Percentiles rank a stretch among this genome's conserved stretches.
These are phyloP conservation scores for Alentia gelatinosa DNA, from an alignment of 2,888 invertebrate genomes.

Conservation along the genomic window DNA sequence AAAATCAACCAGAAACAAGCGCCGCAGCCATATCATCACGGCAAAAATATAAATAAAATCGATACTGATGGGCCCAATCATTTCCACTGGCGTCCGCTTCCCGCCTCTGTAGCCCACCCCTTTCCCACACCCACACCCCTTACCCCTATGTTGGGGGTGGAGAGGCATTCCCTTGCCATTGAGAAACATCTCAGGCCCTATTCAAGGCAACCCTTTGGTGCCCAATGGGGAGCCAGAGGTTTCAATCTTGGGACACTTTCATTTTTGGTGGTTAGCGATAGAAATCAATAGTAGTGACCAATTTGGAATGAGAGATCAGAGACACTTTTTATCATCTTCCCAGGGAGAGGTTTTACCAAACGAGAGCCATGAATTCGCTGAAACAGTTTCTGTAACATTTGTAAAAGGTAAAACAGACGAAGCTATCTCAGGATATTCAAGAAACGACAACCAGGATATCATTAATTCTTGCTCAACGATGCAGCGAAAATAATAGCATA, in stretches of 20 bases:
- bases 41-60: constrained; percentile 52
- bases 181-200: not conserved
- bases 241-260: not conserved
- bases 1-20: constrained; percentile 45
- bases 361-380: too few species aligned
- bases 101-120: not conserved
- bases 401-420: too few species aligned
- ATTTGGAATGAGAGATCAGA: not conserved
- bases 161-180: not conserved
- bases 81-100: constrained; percentile 20
- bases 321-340: too few species aligned
- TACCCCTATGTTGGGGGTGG: not conserved
- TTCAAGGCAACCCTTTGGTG: not conserved
- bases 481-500: too few species aligned
- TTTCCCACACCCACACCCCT: not conserved
- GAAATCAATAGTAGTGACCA: not conserved
- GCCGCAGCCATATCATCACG: constrained; percentile 15
- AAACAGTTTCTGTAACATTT: too few species aligned
- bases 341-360: too few species aligned
- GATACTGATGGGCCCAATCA: constrained; percentile 45
- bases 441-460: too few species aligned
- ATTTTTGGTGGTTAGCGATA: not conserved
- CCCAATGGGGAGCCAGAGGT: not conserved
- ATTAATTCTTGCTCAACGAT: too few species aligned
- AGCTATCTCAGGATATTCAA: too few species aligned